Evolutionary conservation across 2,113 vertebrate species (phyloP).

Genomic region (Azemiops feae): DNA sequence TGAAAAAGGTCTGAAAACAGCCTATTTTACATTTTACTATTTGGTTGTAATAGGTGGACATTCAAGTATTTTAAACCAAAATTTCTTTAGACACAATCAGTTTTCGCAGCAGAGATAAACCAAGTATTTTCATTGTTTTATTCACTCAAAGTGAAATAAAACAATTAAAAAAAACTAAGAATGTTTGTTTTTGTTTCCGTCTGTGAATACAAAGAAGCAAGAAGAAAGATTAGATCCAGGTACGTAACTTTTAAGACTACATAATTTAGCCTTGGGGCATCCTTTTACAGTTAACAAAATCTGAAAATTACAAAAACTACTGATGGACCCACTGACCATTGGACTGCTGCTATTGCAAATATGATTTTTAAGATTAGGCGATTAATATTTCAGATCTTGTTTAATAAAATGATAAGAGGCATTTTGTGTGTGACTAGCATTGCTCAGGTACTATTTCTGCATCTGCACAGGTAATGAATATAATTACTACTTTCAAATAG

Average conservation of each 20-base stretch:
- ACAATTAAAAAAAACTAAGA: not conserved
- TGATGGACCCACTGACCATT: not conserved
- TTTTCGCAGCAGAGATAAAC: not conserved
- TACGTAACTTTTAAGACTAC: not conserved
- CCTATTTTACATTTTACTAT: not conserved
- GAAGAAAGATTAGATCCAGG: not conserved
- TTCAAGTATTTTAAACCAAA: not conserved
- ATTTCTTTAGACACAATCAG: not conserved
- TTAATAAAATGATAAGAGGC: not conserved
- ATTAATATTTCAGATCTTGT: not conserved
- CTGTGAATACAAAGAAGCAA: not conserved
- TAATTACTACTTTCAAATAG: not conserved
- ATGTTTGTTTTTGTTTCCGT: not conserved
- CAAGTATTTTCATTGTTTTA: not conserved
- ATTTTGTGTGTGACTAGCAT: not conserved
- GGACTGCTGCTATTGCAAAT: not conserved
- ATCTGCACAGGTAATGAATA: not conserved
- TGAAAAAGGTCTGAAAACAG: not conserved
- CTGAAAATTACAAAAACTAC: not conserved
- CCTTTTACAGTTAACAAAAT: not conserved
- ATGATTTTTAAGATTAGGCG: not conserved
- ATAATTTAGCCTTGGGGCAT: not conserved
- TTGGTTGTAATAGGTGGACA: not conserved
- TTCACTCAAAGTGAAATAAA: not conserved
- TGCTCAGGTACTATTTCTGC: not conserved